Evolutionary conservation across 1,140 invertebrate genomes (phyloP), one percentile per base, ranked within the genome.

Genomic region (Melitaea cinxia): DNA sequence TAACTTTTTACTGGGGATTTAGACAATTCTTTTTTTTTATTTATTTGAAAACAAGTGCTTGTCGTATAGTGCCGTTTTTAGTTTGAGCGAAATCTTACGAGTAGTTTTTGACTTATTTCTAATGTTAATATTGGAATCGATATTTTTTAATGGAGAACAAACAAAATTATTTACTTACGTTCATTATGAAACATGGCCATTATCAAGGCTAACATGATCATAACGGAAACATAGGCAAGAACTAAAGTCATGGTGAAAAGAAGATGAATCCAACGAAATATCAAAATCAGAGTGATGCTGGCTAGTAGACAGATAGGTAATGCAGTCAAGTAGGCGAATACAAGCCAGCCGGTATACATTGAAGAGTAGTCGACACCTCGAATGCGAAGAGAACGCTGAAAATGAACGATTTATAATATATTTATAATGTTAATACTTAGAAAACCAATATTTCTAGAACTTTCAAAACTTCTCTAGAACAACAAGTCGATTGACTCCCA

Each of bases 191-290:
- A 89, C 82, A 87, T 83, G 1, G 78, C 74, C 76, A 83, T 77
- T 26, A 89, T 80, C 23, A 87, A 33, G 0, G 86, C 82, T 1
- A 85, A 55, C 80, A 86, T 85, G 10, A 80, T 77, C 77, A 85
- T 83, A 7, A 87, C 74, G 0, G 79, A 76, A 2, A 80, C 60
- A 42, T 86, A 89, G 0, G 73, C 67, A 1, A 85, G 30, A 17
- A 87, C 26, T 4, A 84, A 68, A 7, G 83, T 33, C 10, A 89
- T 61, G 0, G 78, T 76, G 26, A 69, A 73, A 10, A 86, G 14
- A 4, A 86, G 60, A 26, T 85, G 77, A 56, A 89, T 82, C 86
- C 86, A 89, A 1, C 86, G 65, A 73, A 87, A 89, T 37, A 85
- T 80, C 7, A 85, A 71, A 45, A 85, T 83, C 5, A 89, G 70